Evolutionary conservation across 2,113 vertebrate species (phyloP), one percentile per base, ranked within the genome.

Genomic region (Chaetodon auriga): DNA sequence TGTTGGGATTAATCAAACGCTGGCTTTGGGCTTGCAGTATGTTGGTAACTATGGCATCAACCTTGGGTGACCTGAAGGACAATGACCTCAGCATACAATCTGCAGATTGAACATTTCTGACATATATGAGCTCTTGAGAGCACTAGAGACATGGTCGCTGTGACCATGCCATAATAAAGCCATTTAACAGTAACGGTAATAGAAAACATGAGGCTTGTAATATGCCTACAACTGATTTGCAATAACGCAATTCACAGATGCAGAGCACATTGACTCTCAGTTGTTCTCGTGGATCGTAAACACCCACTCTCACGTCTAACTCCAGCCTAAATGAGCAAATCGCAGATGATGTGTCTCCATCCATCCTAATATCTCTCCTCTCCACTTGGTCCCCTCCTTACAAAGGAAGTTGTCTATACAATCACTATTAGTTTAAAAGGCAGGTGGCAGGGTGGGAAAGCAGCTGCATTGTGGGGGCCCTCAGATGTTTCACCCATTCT

Each of bases 371-470:
- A 88, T 90, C 78, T 64, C 73, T 86, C 86, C 83, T 86, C 79
- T 90, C 83, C 81, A 90, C 89, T 91, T 90, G 81, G 90, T 87
- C 88, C 77, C 86, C 79, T 88, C 83, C 83, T 79, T 55, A 83
- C 74, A 92, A 91, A 93, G 92, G 93, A 93, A 94, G 92, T 94
- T 94, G 91, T 92, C 90, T 90, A 90, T 93, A 91, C 90, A 88
- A 89, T 93, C 88, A 90, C 91, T 94, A 95, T 96, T 95, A 95
- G 95, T 95, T 96, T 95, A 96, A 81, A 77, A 78, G 94, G 95
- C 95, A 96, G 95, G 95, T 96, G 95, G 95, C 89, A 81, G 90
- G 87, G 91, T 85, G 89, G 90, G 84, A 93, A 89, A 92, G 92
- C 95, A 96, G 95, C 95, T 96, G 95, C 91, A 66, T 77, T 51